Base-by-base conservation (phyloP, 2,888 invertebrate species). In the Noctua janthe region DNA sequence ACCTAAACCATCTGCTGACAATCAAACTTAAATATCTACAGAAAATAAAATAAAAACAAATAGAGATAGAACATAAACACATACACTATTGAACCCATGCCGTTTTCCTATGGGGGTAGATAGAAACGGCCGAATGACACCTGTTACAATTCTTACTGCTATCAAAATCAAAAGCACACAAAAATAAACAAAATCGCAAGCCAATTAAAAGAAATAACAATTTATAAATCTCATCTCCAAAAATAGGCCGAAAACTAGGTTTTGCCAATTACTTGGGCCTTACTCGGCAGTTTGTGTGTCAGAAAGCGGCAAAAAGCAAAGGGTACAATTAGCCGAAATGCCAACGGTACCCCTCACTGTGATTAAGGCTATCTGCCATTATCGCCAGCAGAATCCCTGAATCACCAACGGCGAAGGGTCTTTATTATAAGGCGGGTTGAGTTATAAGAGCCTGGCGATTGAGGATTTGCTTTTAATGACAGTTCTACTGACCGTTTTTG, bases 311-410 rank as follows among this genome's bases (percentile, higher is more conserved):
- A 88, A 90, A 90, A 90, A 84, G 76, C 56, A 87, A 86, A 76
- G 78, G 79, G 71, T 71, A 70, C 76, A 90, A 90, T 89, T 85
- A 87, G 81, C 64, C 49, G 64, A 84, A 84, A 79, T 67, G 67
- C 80, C 67, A 62, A 77, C 78, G 74, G 75, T 71, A 80, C 70
- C 84, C 76, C 64, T 59, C 69, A 23, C 81, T 78, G 82, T 84
- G 87, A 90, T 90, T 89, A 90, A 81, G 83, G 70, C 87, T 83
- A 87, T 89, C 84, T 75, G 39, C 88, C 59, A 90, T 90, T 90
- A 90, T 90, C 87, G 81, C 87, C 78, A 54, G 82, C 77, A 82
- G 72, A 90, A 90, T 90, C 91, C 91, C 90, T 87, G 90, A 90
- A 90, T 90, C 91, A 88, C 91, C 88, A 90, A 80, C 81, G 80